Evolutionary conservation across 2,113 vertebrate species (phyloP).

Genomic region (Carollia perspicillata): DNA sequence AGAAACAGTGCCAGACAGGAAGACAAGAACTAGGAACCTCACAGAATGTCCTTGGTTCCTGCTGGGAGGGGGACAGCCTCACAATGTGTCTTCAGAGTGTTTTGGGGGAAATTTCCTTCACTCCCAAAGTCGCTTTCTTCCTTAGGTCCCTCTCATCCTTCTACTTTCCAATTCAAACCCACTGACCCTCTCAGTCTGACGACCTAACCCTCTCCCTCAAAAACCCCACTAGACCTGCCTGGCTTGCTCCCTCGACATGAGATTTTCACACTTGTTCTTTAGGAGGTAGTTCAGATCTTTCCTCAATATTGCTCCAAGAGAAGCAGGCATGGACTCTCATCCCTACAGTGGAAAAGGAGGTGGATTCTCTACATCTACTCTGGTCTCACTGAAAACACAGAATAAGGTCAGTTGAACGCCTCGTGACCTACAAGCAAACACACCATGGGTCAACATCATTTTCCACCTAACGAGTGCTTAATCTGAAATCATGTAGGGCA

Average conservation of each 20-base stretch:
- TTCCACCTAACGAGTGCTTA: neutral
- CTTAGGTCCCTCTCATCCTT: neutral
- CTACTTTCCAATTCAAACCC: neutral
- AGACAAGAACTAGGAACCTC: neutral
- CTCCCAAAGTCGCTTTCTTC: rapidly evolving
- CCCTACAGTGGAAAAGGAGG: neutral
- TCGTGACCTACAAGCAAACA: neutral
- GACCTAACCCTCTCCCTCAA: neutral
- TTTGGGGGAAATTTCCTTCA: rapidly evolving
- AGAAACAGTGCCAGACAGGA: neutral
- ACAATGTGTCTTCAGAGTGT: neutral
- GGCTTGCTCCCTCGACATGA: rapidly evolving
- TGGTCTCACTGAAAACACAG: neutral
- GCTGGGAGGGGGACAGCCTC: rapidly evolving
- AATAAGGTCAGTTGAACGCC: neutral
- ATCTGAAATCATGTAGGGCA: neutral
- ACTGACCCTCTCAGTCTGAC: neutral
- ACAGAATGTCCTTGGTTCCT: neutral
- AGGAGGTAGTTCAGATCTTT: neutral
- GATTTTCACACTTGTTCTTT: neutral
- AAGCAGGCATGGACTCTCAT: rapidly evolving
- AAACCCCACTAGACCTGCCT: neutral
- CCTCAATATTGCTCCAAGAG: neutral
- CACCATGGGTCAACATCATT: neutral
- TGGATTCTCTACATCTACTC: neutral